These are phyloP conservation scores for Micromussa lordhowensis DNA, from an alignment of 92 coral and sea anemone species.

Conservation along the genomic window DNA sequence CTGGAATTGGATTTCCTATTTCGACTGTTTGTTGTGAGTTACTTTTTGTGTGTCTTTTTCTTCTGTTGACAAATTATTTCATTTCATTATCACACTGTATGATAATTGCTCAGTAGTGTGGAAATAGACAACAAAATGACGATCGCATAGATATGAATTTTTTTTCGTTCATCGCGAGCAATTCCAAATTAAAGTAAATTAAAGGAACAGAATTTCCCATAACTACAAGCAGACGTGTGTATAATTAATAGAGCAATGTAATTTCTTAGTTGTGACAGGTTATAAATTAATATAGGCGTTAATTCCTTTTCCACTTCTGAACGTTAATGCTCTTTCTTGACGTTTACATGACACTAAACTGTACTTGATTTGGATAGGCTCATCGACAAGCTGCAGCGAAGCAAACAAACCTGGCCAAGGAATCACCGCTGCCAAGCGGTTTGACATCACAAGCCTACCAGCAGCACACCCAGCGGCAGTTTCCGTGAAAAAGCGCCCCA, in stretches of 20 bases:
- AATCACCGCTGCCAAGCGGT: slow-evolving; percentile 20
- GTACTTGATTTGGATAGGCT: background rate
- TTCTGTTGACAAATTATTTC: background rate
- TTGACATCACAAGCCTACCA: slow-evolving; percentile 39
- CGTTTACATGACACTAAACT: background rate
- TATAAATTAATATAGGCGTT: background rate
- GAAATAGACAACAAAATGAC: no score
- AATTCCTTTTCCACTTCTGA: no score
- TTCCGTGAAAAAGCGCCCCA: background rate
- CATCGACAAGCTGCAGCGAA: background rate
- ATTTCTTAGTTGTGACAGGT: background rate
- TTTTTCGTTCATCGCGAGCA: no score
- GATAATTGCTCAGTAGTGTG: no score
- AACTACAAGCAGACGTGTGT: no score
- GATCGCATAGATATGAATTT: no score
- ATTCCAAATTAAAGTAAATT: no score
- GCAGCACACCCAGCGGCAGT: slow-evolving; percentile 4
- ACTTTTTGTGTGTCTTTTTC: background rate
- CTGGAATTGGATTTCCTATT: slow-evolving; percentile 37
- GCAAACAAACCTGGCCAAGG: background rate
- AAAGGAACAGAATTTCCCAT: no score
- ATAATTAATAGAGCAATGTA: background rate
- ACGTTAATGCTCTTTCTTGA: no score
- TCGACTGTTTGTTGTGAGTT: slow-evolving; percentile 16
- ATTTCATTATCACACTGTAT: no score